A percentile compares a stretch with the other conserved stretches of the same genome.
These are phyloP conservation scores for Dicyrtomina minuta DNA, from an alignment of 2,888 invertebrate species.

Conservation along the genomic window DNA sequence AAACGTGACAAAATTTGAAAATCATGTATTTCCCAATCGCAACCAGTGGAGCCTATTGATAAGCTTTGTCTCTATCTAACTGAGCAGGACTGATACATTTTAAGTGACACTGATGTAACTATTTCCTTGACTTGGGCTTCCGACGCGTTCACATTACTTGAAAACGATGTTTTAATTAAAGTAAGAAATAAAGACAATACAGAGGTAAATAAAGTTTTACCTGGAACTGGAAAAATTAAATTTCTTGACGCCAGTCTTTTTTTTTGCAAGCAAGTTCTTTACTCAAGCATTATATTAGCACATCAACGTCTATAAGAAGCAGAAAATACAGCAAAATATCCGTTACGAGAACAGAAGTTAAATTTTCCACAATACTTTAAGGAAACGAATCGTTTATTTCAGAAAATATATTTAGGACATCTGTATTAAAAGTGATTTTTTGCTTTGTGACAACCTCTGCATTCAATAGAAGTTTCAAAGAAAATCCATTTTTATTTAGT, in stretches of 20 bases:
- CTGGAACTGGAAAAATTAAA: slow-evolving; percentile 34
- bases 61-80: slow-evolving; percentile 14
- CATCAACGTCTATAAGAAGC: slow-evolving; percentile 41
- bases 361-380: slow-evolving; percentile 44
- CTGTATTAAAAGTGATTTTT: slow-evolving; percentile 53
- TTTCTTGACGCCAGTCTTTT: slow-evolving; percentile 47
- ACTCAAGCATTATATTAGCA: slow-evolving; percentile 43
- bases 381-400: slow-evolving; percentile 52
- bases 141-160: no score
- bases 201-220: no score
- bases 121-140: no score
- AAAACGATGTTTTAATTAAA: background rate
- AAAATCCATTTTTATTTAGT: no score
- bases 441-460: slow-evolving; percentile 46
- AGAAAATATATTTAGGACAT: slow-evolving; percentile 54
- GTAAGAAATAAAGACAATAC: no score
- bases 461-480: no score
- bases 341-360: slow-evolving; percentile 9
- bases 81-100: background rate
- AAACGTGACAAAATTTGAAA: background rate
- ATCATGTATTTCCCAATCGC: background rate
- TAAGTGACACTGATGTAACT: background rate
- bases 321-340: slow-evolving; percentile 29
- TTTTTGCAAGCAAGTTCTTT: slow-evolving; percentile 46
- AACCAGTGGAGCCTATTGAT: slow-evolving; percentile 5